Conservation (phyloP, 2,113 vertebrate genomes). For the Apodemus sylvaticus region DNA sequence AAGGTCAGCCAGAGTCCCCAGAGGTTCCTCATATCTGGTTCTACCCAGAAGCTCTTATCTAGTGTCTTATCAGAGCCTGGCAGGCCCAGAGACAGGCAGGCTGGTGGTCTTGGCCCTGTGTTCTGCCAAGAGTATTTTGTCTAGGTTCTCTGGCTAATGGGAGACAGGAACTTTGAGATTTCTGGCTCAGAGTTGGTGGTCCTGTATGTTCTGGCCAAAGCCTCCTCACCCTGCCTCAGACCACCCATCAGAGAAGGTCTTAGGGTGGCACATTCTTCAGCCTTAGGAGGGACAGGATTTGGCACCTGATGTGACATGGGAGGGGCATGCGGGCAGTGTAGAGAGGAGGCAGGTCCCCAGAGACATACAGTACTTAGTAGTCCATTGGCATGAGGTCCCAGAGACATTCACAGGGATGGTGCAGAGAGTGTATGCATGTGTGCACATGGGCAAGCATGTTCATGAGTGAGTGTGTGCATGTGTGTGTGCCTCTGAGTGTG, state of each 20-base stretch:
- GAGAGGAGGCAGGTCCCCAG: not conserved
- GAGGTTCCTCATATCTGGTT: not conserved
- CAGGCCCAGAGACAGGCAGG: not conserved
- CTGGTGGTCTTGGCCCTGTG: not conserved
- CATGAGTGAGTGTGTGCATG: not conserved
- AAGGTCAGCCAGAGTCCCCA: not conserved
- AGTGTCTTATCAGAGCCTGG: not conserved
- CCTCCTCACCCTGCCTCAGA: not conserved
- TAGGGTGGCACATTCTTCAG: not conserved
- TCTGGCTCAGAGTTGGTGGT: rapidly evolving
- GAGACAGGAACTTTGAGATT: rapidly evolving
- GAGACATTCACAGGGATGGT: not conserved
- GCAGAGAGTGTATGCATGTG: not conserved
- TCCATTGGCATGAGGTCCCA: not conserved
- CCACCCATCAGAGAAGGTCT: not conserved
- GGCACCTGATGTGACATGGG: not conserved
- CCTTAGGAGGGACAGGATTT: not conserved
- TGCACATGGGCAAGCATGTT: not conserved
- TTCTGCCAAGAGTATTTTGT: not conserved
- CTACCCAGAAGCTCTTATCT: not conserved
- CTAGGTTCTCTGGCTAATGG: not conserved
- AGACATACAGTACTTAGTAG: not conserved
- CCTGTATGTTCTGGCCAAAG: not conserved
- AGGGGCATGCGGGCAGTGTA: not conserved
- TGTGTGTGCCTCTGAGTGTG: not conserved